Percentiles rank a stretch among this genome's conserved stretches.
Conservation (phyloP, 2,888 invertebrate species). For the Agonopterix alstromeriana region DNA sequence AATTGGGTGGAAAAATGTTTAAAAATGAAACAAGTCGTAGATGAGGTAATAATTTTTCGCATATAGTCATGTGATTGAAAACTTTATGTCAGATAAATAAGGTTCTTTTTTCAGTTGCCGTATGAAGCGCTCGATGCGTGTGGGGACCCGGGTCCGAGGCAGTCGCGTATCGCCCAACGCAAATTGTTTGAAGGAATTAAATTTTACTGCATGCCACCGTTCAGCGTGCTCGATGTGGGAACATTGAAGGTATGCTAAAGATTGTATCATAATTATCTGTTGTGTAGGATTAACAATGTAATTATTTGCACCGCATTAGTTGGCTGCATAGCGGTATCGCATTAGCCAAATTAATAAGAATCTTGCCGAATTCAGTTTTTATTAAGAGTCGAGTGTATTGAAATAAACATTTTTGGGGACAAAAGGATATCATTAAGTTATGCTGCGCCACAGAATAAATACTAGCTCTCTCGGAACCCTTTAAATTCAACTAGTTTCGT, state of each 20-base stretch:
- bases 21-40: constrained; percentile 40
- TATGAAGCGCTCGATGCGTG: constrained; percentile 73
- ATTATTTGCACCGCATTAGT: not conserved
- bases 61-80: too few relatives aligned
- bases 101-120: constrained; percentile 36
- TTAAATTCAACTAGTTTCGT: too few relatives aligned
- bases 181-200: constrained; percentile 67
- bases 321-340: too few relatives aligned
- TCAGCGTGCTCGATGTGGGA: constrained; percentile 46
- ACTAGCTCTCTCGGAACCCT: too few relatives aligned
- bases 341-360: too few relatives aligned
- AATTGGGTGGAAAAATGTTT: constrained; percentile 74
- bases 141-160: constrained; percentile 70
- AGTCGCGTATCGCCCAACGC: constrained; percentile 48
- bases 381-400: too few relatives aligned
- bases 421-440: too few relatives aligned
- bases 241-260: constrained; percentile 42
- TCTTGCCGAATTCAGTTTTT: too few relatives aligned
- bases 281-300: too few relatives aligned
- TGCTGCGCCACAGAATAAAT: too few relatives aligned
- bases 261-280: not conserved
- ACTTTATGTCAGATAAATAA: too few relatives aligned
- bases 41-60: constrained; percentile 48
- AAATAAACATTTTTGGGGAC: too few relatives aligned
- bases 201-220: constrained; percentile 71